These are phyloP conservation scores for Axinella damicornis DNA, from an alignment of 37 sponge, comb jelly and placozoan species.

Conservation along the genomic window DNA sequence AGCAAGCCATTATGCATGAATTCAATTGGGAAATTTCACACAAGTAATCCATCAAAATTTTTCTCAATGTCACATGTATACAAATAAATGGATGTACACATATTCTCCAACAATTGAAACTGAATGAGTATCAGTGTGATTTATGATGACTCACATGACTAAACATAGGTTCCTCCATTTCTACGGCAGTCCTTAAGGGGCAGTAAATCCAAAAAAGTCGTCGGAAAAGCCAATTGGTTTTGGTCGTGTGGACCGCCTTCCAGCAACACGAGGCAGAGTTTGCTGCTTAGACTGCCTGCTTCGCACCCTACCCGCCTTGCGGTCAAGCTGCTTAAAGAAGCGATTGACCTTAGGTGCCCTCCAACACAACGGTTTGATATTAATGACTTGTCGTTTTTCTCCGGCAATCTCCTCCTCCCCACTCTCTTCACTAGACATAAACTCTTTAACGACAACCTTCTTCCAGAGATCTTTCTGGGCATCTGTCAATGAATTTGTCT, in stretches of 20 bases:
- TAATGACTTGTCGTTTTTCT: neutral
- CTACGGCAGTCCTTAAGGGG: no score
- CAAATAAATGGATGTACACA: no score
- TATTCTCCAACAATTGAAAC: no score
- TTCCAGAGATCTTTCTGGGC: constrained; percentile 1
- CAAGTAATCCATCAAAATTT: no score
- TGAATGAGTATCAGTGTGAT: no score
- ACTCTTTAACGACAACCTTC: neutral
- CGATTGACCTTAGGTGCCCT: neutral
- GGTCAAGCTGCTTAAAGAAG: constrained; percentile 1
- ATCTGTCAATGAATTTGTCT: neutral
- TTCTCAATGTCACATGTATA: no score
- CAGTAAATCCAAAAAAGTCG: constrained; percentile 9
- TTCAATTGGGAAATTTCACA: no score
- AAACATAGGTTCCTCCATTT: no score
- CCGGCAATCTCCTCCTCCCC: neutral
- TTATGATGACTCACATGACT: no score
- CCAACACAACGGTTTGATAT: constrained; percentile 1
- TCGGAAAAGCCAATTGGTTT: neutral
- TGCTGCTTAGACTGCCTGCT: constrained; percentile 7
- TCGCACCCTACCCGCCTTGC: neutral
- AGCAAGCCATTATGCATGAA: no score
- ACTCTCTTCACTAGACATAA: constrained; percentile 20
- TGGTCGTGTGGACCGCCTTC: neutral
- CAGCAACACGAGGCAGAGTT: constrained; percentile 10